Percentiles rank a stretch among this genome's conserved stretches.
Conservation (phyloP, 2,797 vertebrate species). For the Enteromius treurensis region DNA sequence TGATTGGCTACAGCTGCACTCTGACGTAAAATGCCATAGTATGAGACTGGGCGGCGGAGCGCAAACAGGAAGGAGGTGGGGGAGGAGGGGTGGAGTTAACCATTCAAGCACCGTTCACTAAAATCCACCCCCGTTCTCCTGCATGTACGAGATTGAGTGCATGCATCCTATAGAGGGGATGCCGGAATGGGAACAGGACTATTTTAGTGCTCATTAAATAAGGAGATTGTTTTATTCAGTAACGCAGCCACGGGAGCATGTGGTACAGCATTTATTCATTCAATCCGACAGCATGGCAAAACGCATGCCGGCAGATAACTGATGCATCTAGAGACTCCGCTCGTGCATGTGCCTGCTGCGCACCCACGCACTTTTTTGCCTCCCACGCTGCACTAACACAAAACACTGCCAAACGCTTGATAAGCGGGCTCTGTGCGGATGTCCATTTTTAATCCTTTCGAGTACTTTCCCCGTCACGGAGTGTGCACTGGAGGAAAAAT, state of each 20-base stretch:
- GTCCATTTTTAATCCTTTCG: constrained; percentile 53
- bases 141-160: constrained; percentile 41
- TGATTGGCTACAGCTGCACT: constrained; percentile 68
- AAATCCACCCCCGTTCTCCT: constrained; percentile 60
- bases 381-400: constrained; percentile 51
- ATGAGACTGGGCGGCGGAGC: constrained; percentile 66
- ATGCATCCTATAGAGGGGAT: not conserved
- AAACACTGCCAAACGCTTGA: constrained; percentile 58
- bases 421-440: constrained; percentile 60
- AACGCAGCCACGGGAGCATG: not conserved
- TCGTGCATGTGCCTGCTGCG: not conserved
- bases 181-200: not conserved
- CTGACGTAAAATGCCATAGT: constrained; percentile 72
- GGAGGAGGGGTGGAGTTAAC: constrained; percentile 67
- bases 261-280: not conserved
- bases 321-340: constrained; percentile 33
- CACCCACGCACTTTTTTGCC: constrained; percentile 52
- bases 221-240: not conserved
- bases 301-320: constrained; percentile 21
- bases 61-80: constrained; percentile 71
- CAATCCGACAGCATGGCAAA: not conserved
- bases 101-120: constrained; percentile 63
- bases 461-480: constrained; percentile 47
- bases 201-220: constrained; percentile 26
- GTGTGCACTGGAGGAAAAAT: constrained; percentile 58